phyloP scores from a whole-genome alignment of 2,797 vertebrate species.

The Malurus splendens region DNA sequence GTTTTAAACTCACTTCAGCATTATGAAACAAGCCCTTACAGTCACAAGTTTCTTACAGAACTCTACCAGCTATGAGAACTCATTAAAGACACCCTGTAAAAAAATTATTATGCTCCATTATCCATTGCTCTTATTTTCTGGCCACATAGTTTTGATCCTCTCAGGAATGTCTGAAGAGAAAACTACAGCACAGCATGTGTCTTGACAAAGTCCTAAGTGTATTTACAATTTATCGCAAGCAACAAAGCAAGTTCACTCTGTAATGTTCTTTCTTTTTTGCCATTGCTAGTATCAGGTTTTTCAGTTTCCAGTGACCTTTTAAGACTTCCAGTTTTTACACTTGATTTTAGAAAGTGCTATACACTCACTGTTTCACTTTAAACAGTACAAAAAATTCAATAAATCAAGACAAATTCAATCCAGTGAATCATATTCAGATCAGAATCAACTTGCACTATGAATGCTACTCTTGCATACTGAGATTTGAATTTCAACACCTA shows the following conservation, averaged over 20 bases:
- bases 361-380: background rate
- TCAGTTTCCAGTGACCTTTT: background rate
- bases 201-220: background rate
- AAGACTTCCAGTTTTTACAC: background rate
- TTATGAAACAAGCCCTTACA: background rate
- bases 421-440: background rate
- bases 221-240: background rate
- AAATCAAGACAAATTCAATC: background rate
- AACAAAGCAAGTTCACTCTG: background rate
- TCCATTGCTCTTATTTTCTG: background rate
- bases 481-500: background rate
- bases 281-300: background rate
- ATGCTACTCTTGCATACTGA: background rate
- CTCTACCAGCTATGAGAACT: background rate
- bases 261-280: background rate
- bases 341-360: background rate
- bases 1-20: background rate
- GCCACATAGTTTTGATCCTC: background rate
- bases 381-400: background rate
- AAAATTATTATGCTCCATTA: background rate
- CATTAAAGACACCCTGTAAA: background rate
- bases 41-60: background rate
- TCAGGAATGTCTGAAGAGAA: background rate
- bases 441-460: background rate
- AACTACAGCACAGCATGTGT: background rate